Base-by-base conservation (phyloP, 2,888 invertebrate species). In the Microplitis manilae region DNA sequence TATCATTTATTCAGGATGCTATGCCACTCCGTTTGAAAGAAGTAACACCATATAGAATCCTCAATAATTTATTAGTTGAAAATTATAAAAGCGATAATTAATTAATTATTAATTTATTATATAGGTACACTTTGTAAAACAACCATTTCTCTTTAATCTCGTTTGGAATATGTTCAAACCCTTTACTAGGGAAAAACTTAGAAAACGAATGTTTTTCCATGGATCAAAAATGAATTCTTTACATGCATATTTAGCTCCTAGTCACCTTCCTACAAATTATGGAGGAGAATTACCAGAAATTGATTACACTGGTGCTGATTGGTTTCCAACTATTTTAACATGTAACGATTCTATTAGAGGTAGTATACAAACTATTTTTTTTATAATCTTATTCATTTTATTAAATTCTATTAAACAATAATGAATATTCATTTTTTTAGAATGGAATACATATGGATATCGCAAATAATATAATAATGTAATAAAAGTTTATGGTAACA, bases 111-210 rank as follows among this genome's bases (percentile, higher is more conserved):
- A n/a, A n/a, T 39, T 59, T 60, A 13, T 39, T 38, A 8, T 74
- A 6, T 72, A 89, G 89, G 94, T 96, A 8, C 96, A 96, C 90
- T 94, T 96, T 87, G 95, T 96, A 2, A 96, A 96, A 86, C 94
- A 96, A 86, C 96, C 96, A 0, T 94, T 94, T 91, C 91, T 96
- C 79, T 96, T 96, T 91, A 96, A 94, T 87, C 92, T 95, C 90
- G 96, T 96, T 1, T 96, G 96, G 96, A 91, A 92, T 69, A 93
- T 96, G 88, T 96, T 96, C 91, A 96, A 96, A 90, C 96, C 96
- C 7, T 94, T 96, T 86, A 93, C 96, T 83, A 92, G 92, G 82
- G 94, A 95, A 84, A 96, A 96, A 88, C 92, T 96, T 15, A 94
- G 93, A 89, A 93, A 91, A 81, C 90, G 96, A 94, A 94, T 96